Evolutionary conservation across 2,888 invertebrate genomes (phyloP), one percentile per base, ranked within the genome.

Genomic region (Diloba caeruleocephala): DNA sequence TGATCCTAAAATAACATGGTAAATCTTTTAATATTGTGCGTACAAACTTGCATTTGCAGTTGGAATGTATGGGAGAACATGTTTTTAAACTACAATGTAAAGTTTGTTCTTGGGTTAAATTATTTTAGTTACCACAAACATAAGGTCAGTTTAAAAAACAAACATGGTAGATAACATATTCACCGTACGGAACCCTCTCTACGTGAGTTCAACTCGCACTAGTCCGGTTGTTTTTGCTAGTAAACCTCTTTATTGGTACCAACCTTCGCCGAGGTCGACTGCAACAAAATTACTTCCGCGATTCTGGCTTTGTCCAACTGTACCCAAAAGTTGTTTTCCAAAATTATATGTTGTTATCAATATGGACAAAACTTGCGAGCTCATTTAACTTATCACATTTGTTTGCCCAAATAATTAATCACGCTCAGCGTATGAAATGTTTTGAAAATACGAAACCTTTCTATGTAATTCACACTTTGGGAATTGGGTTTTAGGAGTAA

Each of bases 351-450:
- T 26, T 13, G 10, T 36, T 23, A 41, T 46, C 5, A 25, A 43
- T 1, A 33, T 12, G 13, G n/a, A n/a, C 8, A 7, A 9, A 41
- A 50, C 17, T 59, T 31, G 4, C 9, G 6, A 33, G 46, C 46
- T 26, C 15, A 52, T 60, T 39, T 33, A 66, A 60, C 46, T 52
- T 46, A 46, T 37, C 21, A 43, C 31, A 37, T 60, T 52, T 43
- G 9, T 14, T 28, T 19, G 9, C 19, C 8, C 12, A 28, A 43
- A 53, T 33, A 38, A 19, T 13, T 6, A 0, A 46, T 34, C 2
- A 19, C 6, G 10, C 15, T 17, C 33, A 38, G 29, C 23, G 15
- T 19, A 9, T 43, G 48, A 23, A 15, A 26, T 33, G 5, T 23
- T 58, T 5, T 19, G 9, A 5, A 33, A 38, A 38, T 21, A 10